Evolutionary conservation across 2,797 vertebrate species (phyloP).

Genomic region (Antennarius maculatus): DNA sequence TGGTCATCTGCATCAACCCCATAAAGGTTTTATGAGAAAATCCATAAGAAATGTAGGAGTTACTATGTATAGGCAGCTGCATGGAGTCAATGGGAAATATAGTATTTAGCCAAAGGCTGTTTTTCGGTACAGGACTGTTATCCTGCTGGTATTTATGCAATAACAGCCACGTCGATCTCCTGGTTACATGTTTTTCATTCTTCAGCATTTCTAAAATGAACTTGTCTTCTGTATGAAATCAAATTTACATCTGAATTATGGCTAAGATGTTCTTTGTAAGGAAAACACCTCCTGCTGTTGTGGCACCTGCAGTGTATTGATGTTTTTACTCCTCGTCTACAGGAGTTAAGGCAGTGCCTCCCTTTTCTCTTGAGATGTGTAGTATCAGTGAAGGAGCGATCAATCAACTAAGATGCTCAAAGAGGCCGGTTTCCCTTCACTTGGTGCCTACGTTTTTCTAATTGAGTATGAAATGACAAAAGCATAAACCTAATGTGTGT

Average conservation of each 20-base stretch:
- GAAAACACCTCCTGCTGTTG: constrained; percentile 20
- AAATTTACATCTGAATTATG: constrained; percentile 6
- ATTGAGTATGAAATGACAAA: constrained; percentile 26
- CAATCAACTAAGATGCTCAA: constrained; percentile 23
- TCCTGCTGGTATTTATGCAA: constrained; percentile 22
- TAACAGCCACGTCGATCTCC: background rate
- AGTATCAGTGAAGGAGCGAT: constrained; percentile 23
- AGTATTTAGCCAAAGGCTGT: constrained; percentile 22
- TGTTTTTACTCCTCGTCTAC: constrained; percentile 29
- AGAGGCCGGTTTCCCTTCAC: background rate
- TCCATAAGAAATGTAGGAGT: constrained; percentile 46
- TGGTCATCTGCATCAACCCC: constrained; percentile 64
- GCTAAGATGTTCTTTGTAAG: constrained; percentile 34
- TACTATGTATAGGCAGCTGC: constrained; percentile 23
- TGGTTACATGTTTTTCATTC: background rate
- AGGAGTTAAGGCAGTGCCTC: constrained; percentile 15
- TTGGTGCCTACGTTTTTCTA: constrained; percentile 11
- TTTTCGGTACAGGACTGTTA: constrained; percentile 28
- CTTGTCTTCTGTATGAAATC: background rate
- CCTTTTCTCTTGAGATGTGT: constrained; percentile 23
- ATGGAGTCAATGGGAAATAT: constrained; percentile 23
- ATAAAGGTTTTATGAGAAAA: constrained; percentile 63
- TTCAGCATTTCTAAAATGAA: background rate
- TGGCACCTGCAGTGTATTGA: constrained; percentile 37
- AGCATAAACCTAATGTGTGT: constrained; percentile 7